A percentile compares a stretch with the other conserved stretches of the same genome.
Evolutionary conservation across 2,888 invertebrate species (phyloP).

Genomic region (Standfussiana lucernea): DNA sequence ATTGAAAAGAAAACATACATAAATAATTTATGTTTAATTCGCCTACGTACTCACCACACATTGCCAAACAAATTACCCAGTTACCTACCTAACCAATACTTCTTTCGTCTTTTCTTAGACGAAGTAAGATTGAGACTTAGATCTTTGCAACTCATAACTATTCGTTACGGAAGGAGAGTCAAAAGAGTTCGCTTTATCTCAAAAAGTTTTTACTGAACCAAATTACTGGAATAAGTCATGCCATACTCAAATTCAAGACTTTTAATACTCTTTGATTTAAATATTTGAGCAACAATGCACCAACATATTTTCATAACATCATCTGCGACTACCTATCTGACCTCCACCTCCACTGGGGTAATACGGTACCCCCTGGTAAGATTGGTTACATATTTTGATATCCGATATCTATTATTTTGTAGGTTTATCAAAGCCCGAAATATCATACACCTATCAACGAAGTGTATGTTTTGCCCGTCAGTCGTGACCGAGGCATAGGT

Average conservation of each 20-base stretch:
- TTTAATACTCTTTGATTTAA: not conserved
- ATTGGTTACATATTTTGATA: too few species aligned
- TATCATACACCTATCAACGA: slow-evolving; percentile 6
- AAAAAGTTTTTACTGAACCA: not conserved
- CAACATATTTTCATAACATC: too few species aligned
- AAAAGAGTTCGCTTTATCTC: not conserved
- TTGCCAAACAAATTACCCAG: not conserved
- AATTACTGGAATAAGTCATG: not conserved
- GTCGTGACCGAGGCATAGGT: slow-evolving; percentile 57
- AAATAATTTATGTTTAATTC: not conserved
- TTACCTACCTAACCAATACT: not conserved
- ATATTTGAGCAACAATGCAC: not conserved
- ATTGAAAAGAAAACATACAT: not conserved
- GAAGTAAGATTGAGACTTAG: not conserved
- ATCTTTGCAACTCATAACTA: not conserved
- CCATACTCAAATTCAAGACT: not conserved
- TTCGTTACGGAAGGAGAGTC: not conserved
- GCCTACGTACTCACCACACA: not conserved
- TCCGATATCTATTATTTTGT: not conserved
- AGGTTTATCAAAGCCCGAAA: not conserved
- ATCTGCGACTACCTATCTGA: too few species aligned
- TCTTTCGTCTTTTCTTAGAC: not conserved
- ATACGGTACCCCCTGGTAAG: too few species aligned
- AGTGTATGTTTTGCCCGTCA: not conserved
- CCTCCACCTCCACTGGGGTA: too few species aligned